Conservation (phyloP, 2,113 vertebrate species). For the Nansenia antarctica region DNA sequence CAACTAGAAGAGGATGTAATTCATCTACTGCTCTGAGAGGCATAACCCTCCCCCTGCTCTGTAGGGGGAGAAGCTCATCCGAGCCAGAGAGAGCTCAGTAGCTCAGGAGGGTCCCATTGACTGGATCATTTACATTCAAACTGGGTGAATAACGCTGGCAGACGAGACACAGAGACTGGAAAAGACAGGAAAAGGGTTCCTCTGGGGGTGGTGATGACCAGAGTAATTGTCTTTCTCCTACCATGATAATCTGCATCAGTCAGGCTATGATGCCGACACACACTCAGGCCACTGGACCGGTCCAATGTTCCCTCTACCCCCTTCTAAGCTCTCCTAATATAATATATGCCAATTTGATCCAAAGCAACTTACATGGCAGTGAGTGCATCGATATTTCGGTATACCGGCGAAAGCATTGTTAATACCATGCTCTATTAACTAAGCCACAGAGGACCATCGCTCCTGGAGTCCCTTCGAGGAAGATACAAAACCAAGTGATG, state of each 20-base stretch:
- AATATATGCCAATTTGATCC: too few relatives aligned
- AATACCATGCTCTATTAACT: too few relatives aligned
- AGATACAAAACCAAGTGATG: too few relatives aligned
- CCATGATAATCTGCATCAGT: too few relatives aligned
- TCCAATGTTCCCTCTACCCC: too few relatives aligned
- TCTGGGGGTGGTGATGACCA: constrained; percentile 22
- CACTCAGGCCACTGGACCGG: constrained; percentile 17
- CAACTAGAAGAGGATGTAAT: constrained; percentile 23
- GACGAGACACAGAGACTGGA: background rate
- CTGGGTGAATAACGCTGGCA: constrained; percentile 1
- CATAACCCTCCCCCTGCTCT: constrained; percentile 12
- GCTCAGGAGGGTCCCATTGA: constrained; percentile 1
- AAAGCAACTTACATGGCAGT: too few relatives aligned
- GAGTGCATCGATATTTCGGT: too few relatives aligned
- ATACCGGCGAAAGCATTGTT: too few relatives aligned
- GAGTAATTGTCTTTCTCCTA: constrained; percentile 40
- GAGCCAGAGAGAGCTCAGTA: constrained; percentile 9
- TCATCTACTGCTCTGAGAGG: background rate
- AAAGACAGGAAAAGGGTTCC: constrained; percentile 10
- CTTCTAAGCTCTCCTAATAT: too few relatives aligned
- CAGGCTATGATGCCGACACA: constrained; percentile 26
- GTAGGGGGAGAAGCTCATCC: constrained; percentile 4
- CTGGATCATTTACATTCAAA: constrained; percentile 38
- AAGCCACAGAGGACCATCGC: too few relatives aligned
- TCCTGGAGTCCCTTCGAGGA: too few relatives aligned